These are phyloP conservation scores for Parotia lawesii DNA, from an alignment of 2,113 vertebrate species.

Conservation along the genomic window DNA sequence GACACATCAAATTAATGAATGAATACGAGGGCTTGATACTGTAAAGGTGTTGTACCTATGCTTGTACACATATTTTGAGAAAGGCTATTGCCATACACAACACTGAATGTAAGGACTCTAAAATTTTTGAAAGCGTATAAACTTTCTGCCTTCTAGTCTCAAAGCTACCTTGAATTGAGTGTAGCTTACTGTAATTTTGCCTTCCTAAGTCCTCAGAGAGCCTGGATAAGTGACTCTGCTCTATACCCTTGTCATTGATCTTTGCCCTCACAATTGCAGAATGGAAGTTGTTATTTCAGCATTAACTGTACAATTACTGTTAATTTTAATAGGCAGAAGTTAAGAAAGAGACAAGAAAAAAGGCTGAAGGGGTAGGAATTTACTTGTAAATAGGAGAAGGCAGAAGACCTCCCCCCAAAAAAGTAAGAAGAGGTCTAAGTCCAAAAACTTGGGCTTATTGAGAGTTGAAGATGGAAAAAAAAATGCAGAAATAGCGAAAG, in stretches of 20 bases:
- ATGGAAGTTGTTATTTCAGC: background rate
- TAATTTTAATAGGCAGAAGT: background rate
- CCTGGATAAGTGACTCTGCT: background rate
- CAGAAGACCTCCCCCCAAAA: background rate
- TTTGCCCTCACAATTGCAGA: background rate
- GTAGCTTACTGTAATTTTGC: background rate
- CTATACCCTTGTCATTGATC: background rate
- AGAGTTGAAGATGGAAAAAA: background rate
- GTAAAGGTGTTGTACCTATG: background rate
- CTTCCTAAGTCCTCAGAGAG: background rate
- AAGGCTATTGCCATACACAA: background rate
- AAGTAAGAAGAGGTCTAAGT: background rate
- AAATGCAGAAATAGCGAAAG: background rate
- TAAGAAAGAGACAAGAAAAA: background rate
- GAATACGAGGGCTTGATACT: background rate
- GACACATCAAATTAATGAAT: background rate
- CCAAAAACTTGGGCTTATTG: background rate
- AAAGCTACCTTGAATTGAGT: background rate
- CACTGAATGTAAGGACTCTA: background rate
- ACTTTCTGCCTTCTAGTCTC: background rate
- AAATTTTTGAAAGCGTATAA: background rate
- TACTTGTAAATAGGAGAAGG: background rate
- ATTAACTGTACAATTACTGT: background rate
- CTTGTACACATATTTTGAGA: background rate
- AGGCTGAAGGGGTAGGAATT: background rate